Conservation (phyloP, 1,140 invertebrate species). For the Drosophila bocki region DNA sequence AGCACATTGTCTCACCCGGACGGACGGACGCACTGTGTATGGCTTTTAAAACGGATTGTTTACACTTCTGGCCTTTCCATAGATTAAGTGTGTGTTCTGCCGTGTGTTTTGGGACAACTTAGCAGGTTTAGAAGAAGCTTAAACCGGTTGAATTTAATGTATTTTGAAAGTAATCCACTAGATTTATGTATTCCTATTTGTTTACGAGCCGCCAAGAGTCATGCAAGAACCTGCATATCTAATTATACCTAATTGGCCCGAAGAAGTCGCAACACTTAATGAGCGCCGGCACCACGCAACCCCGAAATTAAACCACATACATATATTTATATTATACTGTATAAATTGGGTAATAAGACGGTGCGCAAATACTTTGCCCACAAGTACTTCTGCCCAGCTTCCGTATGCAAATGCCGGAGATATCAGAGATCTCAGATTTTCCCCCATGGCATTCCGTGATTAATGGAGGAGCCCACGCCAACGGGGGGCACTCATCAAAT, state of each 20-base stretch:
- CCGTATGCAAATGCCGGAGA: conserved; percentile 72
- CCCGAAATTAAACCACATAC: conserved; percentile 20
- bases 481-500: conserved; percentile 43
- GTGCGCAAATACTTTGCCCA: conserved; percentile 17
- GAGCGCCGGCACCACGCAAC: conserved; percentile 35
- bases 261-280: conserved; percentile 35
- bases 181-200: conserved; percentile 65
- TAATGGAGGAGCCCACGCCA: conserved; percentile 62
- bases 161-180: conserved; percentile 72
- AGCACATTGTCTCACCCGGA: conserved; percentile 53
- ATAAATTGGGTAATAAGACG: conserved; percentile 13
- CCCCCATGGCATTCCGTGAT: conserved; percentile 60
- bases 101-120: conserved; percentile 48
- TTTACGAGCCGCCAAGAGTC: conserved; percentile 50
- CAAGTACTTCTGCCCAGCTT: conserved; percentile 52
- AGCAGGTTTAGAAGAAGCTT: conserved; percentile 43
- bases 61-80: conserved; percentile 46
- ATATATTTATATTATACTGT: not conserved
- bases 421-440: conserved; percentile 42
- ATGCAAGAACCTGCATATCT: conserved; percentile 57
- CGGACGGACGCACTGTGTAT: conserved; percentile 42
- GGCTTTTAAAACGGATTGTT: conserved; percentile 67
- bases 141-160: conserved; percentile 73
- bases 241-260: conserved; percentile 40
- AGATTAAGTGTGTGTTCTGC: conserved; percentile 9